These are phyloP conservation scores for Xestia ashworthii DNA, from an alignment of 2,888 invertebrate genomes.

Conservation along the genomic window DNA sequence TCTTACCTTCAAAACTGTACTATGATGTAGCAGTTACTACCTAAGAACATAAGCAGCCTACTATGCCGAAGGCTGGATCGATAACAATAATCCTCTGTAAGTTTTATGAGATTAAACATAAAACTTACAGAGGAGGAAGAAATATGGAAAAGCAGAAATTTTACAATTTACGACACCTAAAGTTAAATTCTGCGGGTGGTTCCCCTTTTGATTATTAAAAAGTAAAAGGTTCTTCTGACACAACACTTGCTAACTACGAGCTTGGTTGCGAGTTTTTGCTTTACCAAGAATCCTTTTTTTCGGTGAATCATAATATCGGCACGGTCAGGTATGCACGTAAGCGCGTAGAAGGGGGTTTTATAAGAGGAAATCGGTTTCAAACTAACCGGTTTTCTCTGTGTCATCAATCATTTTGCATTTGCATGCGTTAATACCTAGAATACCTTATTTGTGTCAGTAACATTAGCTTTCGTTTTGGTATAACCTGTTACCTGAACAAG, in stretches of 20 bases:
- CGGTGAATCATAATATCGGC: constrained; percentile 81
- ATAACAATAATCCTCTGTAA: too few species aligned
- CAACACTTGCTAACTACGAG: constrained; percentile 10
- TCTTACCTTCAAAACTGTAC: background rate
- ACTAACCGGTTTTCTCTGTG: constrained; percentile 66
- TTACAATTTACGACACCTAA: background rate
- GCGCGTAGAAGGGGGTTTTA: constrained; percentile 68
- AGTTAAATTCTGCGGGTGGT: background rate
- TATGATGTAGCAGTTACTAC: too few species aligned
- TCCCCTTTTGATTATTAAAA: constrained; percentile 11
- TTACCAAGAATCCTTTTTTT: constrained; percentile 75
- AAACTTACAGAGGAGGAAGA: background rate
- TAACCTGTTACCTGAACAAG: background rate
- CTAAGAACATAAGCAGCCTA: background rate
- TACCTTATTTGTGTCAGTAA: constrained; percentile 16
- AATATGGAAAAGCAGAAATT: background rate
- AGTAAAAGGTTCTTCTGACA: constrained; percentile 11
- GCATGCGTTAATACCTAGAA: constrained; percentile 23
- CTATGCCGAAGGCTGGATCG: background rate
- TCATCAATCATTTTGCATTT: constrained; percentile 21
- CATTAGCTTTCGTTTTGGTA: background rate
- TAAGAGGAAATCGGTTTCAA: constrained; percentile 73
- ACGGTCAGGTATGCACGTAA: constrained; percentile 71
- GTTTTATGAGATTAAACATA: background rate
- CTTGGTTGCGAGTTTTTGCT: constrained; percentile 31